These are phyloP conservation scores for Etheostoma cragini DNA, from an alignment of 2,113 vertebrate genomes.

Conservation along the genomic window DNA sequence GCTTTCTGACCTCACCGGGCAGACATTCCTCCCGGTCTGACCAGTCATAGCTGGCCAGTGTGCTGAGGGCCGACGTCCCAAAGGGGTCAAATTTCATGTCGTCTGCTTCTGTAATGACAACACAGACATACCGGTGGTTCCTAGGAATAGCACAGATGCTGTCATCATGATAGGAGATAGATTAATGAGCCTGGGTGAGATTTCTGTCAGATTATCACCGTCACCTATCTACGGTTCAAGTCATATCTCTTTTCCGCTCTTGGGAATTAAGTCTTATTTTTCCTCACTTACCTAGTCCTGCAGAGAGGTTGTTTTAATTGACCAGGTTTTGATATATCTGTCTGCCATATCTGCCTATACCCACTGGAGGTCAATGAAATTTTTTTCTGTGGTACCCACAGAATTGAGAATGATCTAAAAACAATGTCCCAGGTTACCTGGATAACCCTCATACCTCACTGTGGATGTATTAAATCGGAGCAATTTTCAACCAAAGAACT, in stretches of 20 bases:
- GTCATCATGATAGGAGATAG: slow-evolving; percentile 23
- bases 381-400: neutral
- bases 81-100: slow-evolving; percentile 93
- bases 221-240: slow-evolving; percentile 5
- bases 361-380: neutral
- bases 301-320: neutral
- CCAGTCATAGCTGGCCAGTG: slow-evolving; percentile 90
- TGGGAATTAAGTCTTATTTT: neutral
- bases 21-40: slow-evolving; percentile 88
- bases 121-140: slow-evolving; percentile 76
- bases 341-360: slow-evolving; percentile 2
- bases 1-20: slow-evolving; percentile 82
- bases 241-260: neutral
- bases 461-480: neutral
- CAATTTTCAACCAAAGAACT: neutral
- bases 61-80: slow-evolving; percentile 87
- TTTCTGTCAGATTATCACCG: slow-evolving; percentile 4
- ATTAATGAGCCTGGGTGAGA: slow-evolving; percentile 36
- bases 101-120: slow-evolving; percentile 92
- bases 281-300: neutral
- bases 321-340: neutral
- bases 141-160: slow-evolving; percentile 58
- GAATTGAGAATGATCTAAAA: neutral
- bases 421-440: neutral
- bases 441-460: neutral